Base-by-base conservation (phyloP, 2,888 invertebrate species). In the Leptinotarsa haldemani region DNA sequence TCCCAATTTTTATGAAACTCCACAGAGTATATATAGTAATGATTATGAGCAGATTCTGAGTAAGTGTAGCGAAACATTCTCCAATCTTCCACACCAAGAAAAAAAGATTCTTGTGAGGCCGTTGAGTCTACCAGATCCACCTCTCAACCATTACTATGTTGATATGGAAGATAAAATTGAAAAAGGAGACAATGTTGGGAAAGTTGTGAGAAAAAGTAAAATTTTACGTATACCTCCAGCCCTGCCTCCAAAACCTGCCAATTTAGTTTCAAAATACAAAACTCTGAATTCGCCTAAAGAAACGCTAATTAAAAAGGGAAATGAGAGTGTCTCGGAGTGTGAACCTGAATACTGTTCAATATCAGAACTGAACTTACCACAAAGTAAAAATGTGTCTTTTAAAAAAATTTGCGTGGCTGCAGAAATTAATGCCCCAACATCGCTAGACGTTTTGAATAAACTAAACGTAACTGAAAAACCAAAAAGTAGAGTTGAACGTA, bases 281-380 rank as follows among this genome's bases (percentile, higher is more conserved):
- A 90, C 90, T 82, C 90, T 79, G 66, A 73, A 71, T 65, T 48
- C 77, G 56, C 58, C 77, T 15, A 78, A 77, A 61, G 79, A 79
- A 25, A 74, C 81, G 81, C 63, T 83, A 63, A 78, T 81, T 25
- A 80, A 79, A 22, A 78, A 80, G 61, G 80, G 80, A 52, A 80
- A 75, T 65, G 83, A 83, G n/a, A 82, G 80, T 46, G 80, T 85
- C 15, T 77, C 84, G 1, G 88, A 87, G 72, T 86, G 87, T 77
- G 93, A 93, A 86, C 93, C 93, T 77, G 93, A 93, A 87, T 93
- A 93, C 89, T 93, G 93, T 86, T 93, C 93, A 83, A 93, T 93
- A 87, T 93, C 93, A 79, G 93, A 93, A 89, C 90, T 93, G 87
- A 92, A 91, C 89, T 79, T 88, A 58, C 88, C 88, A 4, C 84